Percentiles rank a stretch among this genome's conserved stretches.
These are phyloP conservation scores for Erythrocebus patas DNA, from an alignment of 2,113 vertebrate genomes.

Conservation along the genomic window DNA sequence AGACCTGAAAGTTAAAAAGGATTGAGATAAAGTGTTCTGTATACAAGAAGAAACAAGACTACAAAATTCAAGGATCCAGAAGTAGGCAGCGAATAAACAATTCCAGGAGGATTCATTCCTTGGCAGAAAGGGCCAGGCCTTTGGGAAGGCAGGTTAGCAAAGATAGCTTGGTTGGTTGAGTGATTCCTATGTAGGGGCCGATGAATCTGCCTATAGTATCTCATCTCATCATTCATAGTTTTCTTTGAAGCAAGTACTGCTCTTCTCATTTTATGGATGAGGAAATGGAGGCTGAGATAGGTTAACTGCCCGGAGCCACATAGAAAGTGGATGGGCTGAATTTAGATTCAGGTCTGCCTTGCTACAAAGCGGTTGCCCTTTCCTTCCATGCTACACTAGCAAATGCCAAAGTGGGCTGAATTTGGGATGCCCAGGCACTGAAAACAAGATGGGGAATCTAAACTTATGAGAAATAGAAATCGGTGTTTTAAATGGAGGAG, in stretches of 20 bases:
- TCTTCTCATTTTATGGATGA: background rate
- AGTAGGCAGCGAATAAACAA: background rate
- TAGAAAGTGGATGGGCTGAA: background rate
- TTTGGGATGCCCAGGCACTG: background rate
- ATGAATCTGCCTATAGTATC: no score
- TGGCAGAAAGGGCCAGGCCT: background rate
- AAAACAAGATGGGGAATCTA: background rate
- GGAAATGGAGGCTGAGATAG: background rate
- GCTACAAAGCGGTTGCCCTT: background rate
- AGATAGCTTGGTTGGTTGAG: no score
- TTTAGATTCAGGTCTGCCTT: background rate
- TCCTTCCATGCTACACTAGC: accelerated
- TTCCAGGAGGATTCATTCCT: background rate
- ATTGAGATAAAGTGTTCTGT: background rate
- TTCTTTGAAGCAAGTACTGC: background rate
- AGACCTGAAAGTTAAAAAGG: background rate
- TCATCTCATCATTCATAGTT: background rate
- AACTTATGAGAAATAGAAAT: background rate
- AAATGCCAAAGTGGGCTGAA: background rate
- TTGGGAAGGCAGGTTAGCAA: background rate
- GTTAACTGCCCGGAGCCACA: no score
- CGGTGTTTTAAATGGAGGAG: background rate
- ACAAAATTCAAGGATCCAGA: background rate
- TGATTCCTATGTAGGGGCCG: background rate
- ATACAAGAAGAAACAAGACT: background rate